phyloP scores from a whole-genome alignment of 2,797 vertebrate genomes.

The Thalassophryne amazonica region DNA sequence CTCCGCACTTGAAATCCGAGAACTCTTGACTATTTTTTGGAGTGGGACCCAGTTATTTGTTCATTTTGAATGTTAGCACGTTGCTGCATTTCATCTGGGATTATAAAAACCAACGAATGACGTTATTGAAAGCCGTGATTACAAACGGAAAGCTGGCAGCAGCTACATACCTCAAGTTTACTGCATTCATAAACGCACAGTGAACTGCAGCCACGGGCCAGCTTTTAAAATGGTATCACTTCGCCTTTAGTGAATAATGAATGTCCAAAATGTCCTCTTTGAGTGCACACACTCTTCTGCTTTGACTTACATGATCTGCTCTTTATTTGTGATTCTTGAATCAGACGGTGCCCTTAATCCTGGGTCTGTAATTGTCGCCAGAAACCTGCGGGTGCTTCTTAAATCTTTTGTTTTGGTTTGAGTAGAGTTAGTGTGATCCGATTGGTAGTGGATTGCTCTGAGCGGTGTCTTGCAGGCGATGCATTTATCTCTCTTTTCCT shows the following conservation, averaged over 20 bases:
- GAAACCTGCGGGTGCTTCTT: slow-evolving; percentile 68
- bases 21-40: slow-evolving; percentile 41
- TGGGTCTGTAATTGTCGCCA: slow-evolving; percentile 43
- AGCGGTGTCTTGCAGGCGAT: slow-evolving; percentile 74
- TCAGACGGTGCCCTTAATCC: slow-evolving; percentile 29
- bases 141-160: slow-evolving; percentile 18
- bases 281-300: slow-evolving; percentile 32
- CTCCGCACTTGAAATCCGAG: slow-evolving; percentile 56
- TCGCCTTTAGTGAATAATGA: slow-evolving; percentile 47
- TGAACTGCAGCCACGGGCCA: slow-evolving; percentile 49
- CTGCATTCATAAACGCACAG: slow-evolving; percentile 25
- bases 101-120: slow-evolving; percentile 15
- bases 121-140: slow-evolving; percentile 36
- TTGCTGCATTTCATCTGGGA: slow-evolving; percentile 33
- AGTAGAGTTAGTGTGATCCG: slow-evolving; percentile 57
- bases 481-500: slow-evolving; percentile 60
- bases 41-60: slow-evolving; percentile 30
- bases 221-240: slow-evolving; percentile 50
- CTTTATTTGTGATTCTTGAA: slow-evolving; percentile 33
- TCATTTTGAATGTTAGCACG: slow-evolving; percentile 39
- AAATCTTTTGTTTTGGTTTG: slow-evolving; percentile 61
- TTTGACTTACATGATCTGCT: slow-evolving; percentile 44
- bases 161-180: slow-evolving; percentile 17
- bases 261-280: slow-evolving; percentile 32
- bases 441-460: slow-evolving; percentile 64